phyloP scores from a whole-genome alignment of 2,113 vertebrate species.

The Terrapene triunguis region DNA sequence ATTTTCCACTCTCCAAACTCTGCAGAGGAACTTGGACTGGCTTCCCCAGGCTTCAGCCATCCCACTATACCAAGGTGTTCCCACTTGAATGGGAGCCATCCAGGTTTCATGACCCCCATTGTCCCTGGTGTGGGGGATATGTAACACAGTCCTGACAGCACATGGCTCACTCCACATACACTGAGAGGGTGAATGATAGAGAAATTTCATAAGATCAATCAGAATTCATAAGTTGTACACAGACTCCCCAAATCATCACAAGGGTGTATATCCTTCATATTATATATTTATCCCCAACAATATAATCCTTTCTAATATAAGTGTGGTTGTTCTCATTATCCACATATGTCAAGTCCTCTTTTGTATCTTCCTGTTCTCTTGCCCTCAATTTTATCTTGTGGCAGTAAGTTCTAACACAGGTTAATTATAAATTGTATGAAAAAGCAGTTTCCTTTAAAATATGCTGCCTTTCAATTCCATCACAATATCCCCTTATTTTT shows the following conservation, averaged over 20 bases:
- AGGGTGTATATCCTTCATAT: not conserved
- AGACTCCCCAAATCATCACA: not conserved
- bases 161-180: too few species aligned
- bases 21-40: not conserved
- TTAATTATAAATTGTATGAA: not conserved
- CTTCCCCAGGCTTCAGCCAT: not conserved
- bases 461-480: not conserved
- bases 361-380: not conserved
- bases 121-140: too few species aligned
- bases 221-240: too few species aligned
- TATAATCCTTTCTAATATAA: not conserved
- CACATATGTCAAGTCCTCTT: not conserved
- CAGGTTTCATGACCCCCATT: not conserved
- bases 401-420: not conserved
- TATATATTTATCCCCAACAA: not conserved
- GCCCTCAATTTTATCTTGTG: not conserved
- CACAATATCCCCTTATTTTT: not conserved
- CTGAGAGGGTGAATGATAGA: too few species aligned
- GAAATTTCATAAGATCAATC: too few species aligned
- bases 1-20: not conserved
- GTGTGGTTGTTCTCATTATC: not conserved
- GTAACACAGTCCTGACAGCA: too few species aligned
- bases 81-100: not conserved
- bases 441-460: not conserved
- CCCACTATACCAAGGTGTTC: not conserved